A percentile compares a stretch with the other conserved stretches of the same genome.
These are phyloP conservation scores for Ataeniobius toweri DNA, from an alignment of 2,797 vertebrate genomes.

Conservation along the genomic window DNA sequence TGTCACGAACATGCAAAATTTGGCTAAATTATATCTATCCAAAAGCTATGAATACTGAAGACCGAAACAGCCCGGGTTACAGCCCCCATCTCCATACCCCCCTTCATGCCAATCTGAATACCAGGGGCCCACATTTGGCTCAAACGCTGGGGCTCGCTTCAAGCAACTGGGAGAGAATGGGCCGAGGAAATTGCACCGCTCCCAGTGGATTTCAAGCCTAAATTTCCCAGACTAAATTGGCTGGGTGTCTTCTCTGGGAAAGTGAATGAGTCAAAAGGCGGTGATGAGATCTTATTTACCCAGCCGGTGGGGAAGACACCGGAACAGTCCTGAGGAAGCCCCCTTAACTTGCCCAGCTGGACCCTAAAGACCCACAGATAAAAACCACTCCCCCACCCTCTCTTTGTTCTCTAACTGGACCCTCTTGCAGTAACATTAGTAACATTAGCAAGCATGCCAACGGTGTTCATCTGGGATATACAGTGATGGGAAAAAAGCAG, in stretches of 20 bases:
- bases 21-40: slow-evolving; percentile 66
- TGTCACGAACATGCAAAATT: slow-evolving; percentile 71
- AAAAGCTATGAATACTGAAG: slow-evolving; percentile 79
- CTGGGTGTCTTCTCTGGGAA: slow-evolving; percentile 66
- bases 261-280: slow-evolving; percentile 72
- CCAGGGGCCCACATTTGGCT: slow-evolving; percentile 48
- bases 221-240: slow-evolving; percentile 71
- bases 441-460: slow-evolving; percentile 28
- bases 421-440: background rate
- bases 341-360: slow-evolving; percentile 66
- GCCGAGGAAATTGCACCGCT: slow-evolving; percentile 67
- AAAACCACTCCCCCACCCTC: slow-evolving; percentile 30
- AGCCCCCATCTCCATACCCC: slow-evolving; percentile 38
- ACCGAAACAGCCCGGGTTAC: slow-evolving; percentile 32
- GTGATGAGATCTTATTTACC: slow-evolving; percentile 76
- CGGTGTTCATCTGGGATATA: slow-evolving; percentile 42
- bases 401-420: slow-evolving; percentile 1
- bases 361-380: slow-evolving; percentile 47
- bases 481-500: slow-evolving; percentile 34
- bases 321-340: slow-evolving; percentile 56
- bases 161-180: slow-evolving; percentile 52
- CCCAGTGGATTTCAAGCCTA: slow-evolving; percentile 52
- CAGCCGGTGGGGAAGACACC: slow-evolving; percentile 71
- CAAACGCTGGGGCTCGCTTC: slow-evolving; percentile 38
- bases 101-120: slow-evolving; percentile 57